These are phyloP conservation scores for Drosophila quasianomalipes DNA, from an alignment of 2,888 invertebrate genomes.

Conservation along the genomic window DNA sequence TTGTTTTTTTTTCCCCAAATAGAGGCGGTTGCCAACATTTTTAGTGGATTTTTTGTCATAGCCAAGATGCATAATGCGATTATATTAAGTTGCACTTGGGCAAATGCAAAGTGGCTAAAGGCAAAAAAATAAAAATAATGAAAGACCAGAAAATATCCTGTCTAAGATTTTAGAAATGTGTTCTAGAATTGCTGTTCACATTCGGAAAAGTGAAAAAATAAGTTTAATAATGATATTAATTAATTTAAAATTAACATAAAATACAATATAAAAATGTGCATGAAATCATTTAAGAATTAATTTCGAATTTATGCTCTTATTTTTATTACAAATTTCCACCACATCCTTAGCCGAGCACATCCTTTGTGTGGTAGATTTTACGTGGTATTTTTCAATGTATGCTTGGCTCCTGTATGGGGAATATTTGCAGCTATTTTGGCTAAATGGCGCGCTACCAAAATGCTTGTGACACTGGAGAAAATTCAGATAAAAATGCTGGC, in stretches of 20 bases:
- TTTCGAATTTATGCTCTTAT: background rate
- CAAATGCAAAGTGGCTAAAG: constrained; percentile 21
- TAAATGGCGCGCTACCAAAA: constrained; percentile 54
- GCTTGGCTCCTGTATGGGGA: background rate
- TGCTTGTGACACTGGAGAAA: constrained; percentile 54
- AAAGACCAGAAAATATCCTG: constrained; percentile 16
- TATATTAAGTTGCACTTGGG: constrained; percentile 62
- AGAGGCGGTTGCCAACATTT: constrained; percentile 36
- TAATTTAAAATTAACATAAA: background rate
- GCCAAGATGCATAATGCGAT: constrained; percentile 57
- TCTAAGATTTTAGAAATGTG: too few relatives aligned
- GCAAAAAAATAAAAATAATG: constrained; percentile 8
- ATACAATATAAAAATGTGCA: background rate
- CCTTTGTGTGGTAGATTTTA: background rate
- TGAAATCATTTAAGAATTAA: background rate
- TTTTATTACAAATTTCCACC: background rate
- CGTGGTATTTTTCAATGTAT: background rate
- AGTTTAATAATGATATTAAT: background rate
- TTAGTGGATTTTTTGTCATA: constrained; percentile 49
- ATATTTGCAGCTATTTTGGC: constrained; percentile 24
- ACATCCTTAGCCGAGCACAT: background rate
- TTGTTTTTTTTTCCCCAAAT: background rate
- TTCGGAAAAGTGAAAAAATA: background rate
- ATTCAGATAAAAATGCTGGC: constrained; percentile 58
- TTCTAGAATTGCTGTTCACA: background rate